These are phyloP conservation scores for Orchesella flavescens DNA, from an alignment of 2,888 invertebrate species.

Conservation along the genomic window DNA sequence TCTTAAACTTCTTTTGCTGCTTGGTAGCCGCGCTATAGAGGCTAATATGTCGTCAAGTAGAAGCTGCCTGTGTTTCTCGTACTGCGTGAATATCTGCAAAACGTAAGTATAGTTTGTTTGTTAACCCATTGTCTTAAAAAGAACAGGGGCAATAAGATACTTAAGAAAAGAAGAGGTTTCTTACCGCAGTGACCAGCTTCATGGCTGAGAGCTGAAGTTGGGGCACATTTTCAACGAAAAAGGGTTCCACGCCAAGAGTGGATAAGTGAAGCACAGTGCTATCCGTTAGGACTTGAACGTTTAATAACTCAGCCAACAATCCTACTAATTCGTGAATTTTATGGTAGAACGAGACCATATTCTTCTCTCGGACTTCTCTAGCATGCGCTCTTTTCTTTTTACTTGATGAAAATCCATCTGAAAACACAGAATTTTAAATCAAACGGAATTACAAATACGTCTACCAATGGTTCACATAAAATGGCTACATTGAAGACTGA, in stretches of 20 bases:
- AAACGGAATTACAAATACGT: no score
- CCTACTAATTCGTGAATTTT: constrained; percentile 90
- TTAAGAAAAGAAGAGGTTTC: no score
- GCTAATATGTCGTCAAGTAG: constrained; percentile 96
- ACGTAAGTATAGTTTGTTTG: no score
- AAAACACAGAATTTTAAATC: no score
- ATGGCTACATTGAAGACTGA: no score
- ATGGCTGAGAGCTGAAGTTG: constrained; percentile 96
- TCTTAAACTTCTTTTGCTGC: constrained; percentile 94
- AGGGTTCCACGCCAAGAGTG: constrained; percentile 95
- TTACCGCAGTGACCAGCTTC: constrained; percentile 92
- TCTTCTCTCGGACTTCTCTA: constrained; percentile 81
- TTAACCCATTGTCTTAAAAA: no score
- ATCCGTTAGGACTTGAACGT: constrained; percentile 94
- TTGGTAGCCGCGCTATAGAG: constrained; percentile 96
- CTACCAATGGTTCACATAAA: no score
- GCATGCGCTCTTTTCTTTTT: constrained; percentile 78
- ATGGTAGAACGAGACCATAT: constrained; percentile 86
- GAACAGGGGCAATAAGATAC: no score
- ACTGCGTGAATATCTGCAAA: constrained; percentile 91
- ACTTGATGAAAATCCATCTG: constrained; percentile 68
- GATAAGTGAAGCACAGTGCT: constrained; percentile 95
- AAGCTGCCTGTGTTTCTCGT: constrained; percentile 94
- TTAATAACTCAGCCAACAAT: constrained; percentile 88
- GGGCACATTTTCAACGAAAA: constrained; percentile 98